phyloP scores from a whole-genome alignment of 2,113 vertebrate genomes.

The Hemichromis elongatus region DNA sequence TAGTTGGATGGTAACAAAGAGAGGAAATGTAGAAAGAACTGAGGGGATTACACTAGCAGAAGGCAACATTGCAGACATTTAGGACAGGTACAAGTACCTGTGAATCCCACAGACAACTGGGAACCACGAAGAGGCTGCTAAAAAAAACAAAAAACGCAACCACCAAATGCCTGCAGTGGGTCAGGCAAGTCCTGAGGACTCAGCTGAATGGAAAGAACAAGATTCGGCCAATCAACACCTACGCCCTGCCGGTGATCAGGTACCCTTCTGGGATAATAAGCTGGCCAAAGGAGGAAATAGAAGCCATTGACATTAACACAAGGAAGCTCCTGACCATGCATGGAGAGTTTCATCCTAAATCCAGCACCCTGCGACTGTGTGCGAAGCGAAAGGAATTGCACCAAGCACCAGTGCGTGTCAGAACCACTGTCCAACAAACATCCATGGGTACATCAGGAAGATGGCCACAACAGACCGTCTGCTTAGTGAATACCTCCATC shows the following conservation, averaged over 20 bases:
- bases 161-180: neutral
- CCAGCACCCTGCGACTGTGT: neutral
- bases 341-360: neutral
- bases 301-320: neutral
- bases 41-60: neutral
- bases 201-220: neutral
- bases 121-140: neutral
- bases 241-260: neutral
- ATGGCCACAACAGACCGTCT: neutral
- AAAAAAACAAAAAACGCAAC: neutral
- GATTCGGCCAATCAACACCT: neutral
- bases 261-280: neutral
- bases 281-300: neutral
- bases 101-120: neutral
- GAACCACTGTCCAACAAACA: neutral
- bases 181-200: neutral
- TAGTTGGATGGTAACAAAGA: neutral
- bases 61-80: neutral
- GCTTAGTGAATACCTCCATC: neutral
- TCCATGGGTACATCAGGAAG: neutral
- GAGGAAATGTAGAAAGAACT: neutral
- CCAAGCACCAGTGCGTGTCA: neutral
- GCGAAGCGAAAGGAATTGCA: fast-evolving
- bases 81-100: neutral
- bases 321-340: neutral